Conservation (phyloP, 2,888 invertebrate species). For the Himalopsyche anomala region DNA sequence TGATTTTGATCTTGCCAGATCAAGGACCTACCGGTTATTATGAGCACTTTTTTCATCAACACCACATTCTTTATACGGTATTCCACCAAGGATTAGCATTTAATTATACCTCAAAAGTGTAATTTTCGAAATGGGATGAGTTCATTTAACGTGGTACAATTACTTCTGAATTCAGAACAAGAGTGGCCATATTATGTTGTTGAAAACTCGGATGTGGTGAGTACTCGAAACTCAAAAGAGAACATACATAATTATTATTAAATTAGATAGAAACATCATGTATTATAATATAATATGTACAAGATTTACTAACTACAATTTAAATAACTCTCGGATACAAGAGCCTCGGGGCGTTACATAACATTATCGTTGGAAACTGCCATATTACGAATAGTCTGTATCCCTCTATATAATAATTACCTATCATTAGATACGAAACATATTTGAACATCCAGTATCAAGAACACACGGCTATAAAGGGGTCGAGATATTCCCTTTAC, state of each 20-base stretch:
- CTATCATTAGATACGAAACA: slow-evolving; percentile 32
- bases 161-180: neutral
- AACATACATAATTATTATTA: slow-evolving; percentile 13
- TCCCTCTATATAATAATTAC: slow-evolving; percentile 23
- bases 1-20: too few relatives aligned
- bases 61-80: too few relatives aligned
- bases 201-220: neutral
- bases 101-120: too few relatives aligned
- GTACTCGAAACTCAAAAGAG: neutral
- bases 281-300: slow-evolving; percentile 15
- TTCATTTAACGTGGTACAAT: too few relatives aligned
- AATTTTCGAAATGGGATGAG: too few relatives aligned
- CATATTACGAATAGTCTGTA: slow-evolving; percentile 19
- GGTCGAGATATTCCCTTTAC: slow-evolving; percentile 40
- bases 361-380: slow-evolving; percentile 7
- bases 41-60: too few relatives aligned
- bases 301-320: slow-evolving; percentile 34
- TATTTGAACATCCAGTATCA: slow-evolving; percentile 28
- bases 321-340: slow-evolving; percentile 27
- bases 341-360: slow-evolving; percentile 31
- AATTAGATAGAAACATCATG: slow-evolving; percentile 1
- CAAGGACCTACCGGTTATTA: too few relatives aligned
- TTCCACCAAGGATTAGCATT: too few relatives aligned
- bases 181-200: slow-evolving; percentile 1
- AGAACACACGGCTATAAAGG: slow-evolving; percentile 32